phyloP scores from a whole-genome alignment of 2,113 vertebrate genomes.

The Anser brachyrhynchus region DNA sequence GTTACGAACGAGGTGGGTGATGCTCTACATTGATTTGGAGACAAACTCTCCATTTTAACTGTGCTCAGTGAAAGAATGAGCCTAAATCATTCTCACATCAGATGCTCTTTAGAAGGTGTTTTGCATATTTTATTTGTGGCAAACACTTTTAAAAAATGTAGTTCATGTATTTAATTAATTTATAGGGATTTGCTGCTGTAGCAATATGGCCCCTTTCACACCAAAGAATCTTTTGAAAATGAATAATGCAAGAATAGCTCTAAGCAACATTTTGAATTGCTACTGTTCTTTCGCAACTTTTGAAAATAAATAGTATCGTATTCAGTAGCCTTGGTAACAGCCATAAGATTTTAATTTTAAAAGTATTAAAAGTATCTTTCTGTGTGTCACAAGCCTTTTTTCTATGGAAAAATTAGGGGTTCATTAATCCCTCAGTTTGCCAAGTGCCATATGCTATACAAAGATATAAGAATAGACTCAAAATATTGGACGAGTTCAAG shows the following conservation, averaged over 20 bases:
- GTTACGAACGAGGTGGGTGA: accelerated
- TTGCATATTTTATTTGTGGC: background rate
- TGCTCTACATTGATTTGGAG: background rate
- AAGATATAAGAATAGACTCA: background rate
- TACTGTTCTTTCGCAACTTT: background rate
- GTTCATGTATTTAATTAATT: background rate
- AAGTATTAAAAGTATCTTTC: constrained; percentile 10
- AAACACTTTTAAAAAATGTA: background rate
- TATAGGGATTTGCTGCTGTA: background rate
- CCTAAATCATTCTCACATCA: background rate
- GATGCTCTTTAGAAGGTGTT: constrained; percentile 22
- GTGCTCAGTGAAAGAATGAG: background rate
- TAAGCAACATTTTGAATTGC: background rate
- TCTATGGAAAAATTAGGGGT: background rate
- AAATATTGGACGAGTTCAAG: background rate
- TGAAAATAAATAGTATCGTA: background rate
- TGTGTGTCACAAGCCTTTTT: background rate
- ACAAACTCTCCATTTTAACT: background rate
- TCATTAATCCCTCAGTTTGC: background rate
- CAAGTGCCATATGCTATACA: background rate
- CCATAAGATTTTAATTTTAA: background rate
- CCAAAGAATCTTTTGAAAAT: constrained; percentile 6
- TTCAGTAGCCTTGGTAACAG: constrained; percentile 24
- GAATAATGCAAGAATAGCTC: background rate
- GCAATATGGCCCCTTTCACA: constrained; percentile 28